These are phyloP conservation scores for Phocides pigmalion DNA, from an alignment of 1,140 invertebrate species.

Conservation along the genomic window DNA sequence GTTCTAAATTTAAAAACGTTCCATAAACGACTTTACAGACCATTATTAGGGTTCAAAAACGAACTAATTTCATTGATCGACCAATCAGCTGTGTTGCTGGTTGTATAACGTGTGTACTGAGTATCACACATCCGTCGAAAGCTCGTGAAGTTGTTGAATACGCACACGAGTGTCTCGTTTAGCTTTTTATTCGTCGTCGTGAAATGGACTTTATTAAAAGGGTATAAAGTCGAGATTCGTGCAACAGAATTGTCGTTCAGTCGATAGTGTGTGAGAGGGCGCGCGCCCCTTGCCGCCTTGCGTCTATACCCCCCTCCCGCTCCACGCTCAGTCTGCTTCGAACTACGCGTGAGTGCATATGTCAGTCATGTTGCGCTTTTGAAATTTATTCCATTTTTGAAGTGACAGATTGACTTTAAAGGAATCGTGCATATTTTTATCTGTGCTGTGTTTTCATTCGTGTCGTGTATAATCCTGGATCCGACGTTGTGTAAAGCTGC, in stretches of 20 bases:
- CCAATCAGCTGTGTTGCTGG: slow-evolving; percentile 33
- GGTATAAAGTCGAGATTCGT: slow-evolving; percentile 11
- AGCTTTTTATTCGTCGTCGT: slow-evolving; percentile 7
- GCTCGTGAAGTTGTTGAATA: slow-evolving; percentile 18
- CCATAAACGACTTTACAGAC: not conserved
- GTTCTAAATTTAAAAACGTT: too few species aligned
- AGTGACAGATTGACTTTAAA: slow-evolving; percentile 21
- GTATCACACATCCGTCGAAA: slow-evolving; percentile 6
- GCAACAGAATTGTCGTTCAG: not conserved
- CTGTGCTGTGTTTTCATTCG: slow-evolving; percentile 17
- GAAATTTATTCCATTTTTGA: slow-evolving; percentile 14
- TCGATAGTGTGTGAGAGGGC: slow-evolving; percentile 26
- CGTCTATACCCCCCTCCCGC: slow-evolving; percentile 13
- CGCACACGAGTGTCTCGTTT: slow-evolving; percentile 14
- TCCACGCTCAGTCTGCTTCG: slow-evolving; percentile 23
- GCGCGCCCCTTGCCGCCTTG: slow-evolving; percentile 28
- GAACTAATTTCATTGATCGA: slow-evolving; percentile 26
- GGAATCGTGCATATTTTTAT: slow-evolving; percentile 19
- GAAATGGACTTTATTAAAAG: not conserved
- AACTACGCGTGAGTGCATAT: not conserved
- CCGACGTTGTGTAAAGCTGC: slow-evolving; percentile 29
- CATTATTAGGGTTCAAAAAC: slow-evolving; percentile 18
- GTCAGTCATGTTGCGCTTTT: not conserved
- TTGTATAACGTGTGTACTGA: slow-evolving; percentile 12
- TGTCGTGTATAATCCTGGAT: not conserved